Conservation (phyloP, 2,113 vertebrate genomes). For the Plectropomus leopardus region DNA sequence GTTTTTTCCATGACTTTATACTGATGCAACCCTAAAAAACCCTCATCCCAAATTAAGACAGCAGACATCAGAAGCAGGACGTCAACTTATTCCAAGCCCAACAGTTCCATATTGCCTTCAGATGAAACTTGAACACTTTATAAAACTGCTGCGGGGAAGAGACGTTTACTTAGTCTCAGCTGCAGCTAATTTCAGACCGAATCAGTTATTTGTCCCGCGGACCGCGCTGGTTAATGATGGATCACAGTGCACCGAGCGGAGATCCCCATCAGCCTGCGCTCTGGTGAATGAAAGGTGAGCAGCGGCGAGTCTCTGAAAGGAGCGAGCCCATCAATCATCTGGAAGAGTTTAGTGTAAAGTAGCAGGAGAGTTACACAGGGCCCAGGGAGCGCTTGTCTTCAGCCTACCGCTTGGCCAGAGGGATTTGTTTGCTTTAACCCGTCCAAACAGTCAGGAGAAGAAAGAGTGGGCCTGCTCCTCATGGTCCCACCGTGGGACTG, state of each 20-base stretch:
- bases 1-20: background rate
- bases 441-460: constrained; percentile 85
- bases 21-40: background rate
- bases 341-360: constrained; percentile 90
- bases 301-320: constrained; percentile 16
- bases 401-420: constrained; percentile 86
- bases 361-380: constrained; percentile 83
- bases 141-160: too few species aligned
- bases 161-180: background rate
- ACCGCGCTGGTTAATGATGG: background rate
- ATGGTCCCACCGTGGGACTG: constrained; percentile 12
- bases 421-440: constrained; percentile 85
- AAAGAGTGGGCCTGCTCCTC: constrained; percentile 47
- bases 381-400: constrained; percentile 43
- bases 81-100: background rate
- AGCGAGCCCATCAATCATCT: constrained; percentile 84
- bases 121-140: background rate
- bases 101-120: background rate
- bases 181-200: constrained; percentile 5
- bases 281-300: constrained; percentile 75
- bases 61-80: background rate
- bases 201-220: background rate
- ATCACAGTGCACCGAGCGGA: constrained; percentile 7
- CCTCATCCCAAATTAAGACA: background rate
- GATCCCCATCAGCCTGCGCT: background rate